phyloP scores from a whole-genome alignment of 1,140 invertebrate species.

The Mamestra configurata region DNA sequence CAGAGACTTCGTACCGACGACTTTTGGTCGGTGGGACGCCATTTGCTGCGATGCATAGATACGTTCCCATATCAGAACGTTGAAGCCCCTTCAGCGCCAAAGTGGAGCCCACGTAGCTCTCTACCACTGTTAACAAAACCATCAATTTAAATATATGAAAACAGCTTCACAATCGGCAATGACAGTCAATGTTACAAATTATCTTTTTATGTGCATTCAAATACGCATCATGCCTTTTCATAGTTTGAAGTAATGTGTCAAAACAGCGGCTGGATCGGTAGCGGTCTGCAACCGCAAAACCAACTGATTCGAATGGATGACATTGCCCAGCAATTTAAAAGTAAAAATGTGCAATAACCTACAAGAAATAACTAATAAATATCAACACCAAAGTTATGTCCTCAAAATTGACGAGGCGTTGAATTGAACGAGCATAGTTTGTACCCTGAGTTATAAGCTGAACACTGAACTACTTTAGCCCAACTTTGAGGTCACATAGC shows the following conservation, averaged over 20 bases:
- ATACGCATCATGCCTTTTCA: too few relatives aligned
- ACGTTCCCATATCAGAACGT: constrained; percentile 95
- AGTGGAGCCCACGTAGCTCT: constrained; percentile 91
- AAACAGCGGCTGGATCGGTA: not conserved
- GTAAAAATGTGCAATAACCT: too few relatives aligned
- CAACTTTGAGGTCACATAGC: constrained; percentile 26
- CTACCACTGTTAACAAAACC: constrained; percentile 76
- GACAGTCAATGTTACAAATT: too few relatives aligned
- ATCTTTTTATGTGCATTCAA: too few relatives aligned
- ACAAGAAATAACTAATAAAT: not conserved
- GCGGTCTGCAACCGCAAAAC: not conserved
- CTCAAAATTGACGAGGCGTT: not conserved
- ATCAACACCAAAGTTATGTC: not conserved
- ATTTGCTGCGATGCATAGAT: constrained; percentile 96
- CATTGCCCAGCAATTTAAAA: not conserved
- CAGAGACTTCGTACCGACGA: constrained; percentile 94
- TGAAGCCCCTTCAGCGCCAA: constrained; percentile 93
- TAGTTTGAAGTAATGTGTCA: not conserved
- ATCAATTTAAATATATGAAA: not conserved
- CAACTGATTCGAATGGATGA: not conserved
- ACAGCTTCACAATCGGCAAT: not conserved
- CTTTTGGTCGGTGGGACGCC: constrained; percentile 95
- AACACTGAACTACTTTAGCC: not conserved
- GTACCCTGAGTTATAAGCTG: not conserved
- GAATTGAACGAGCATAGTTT: not conserved